Evolutionary conservation across 2,888 invertebrate species (phyloP).

Genomic region (Choreutis nemorana): DNA sequence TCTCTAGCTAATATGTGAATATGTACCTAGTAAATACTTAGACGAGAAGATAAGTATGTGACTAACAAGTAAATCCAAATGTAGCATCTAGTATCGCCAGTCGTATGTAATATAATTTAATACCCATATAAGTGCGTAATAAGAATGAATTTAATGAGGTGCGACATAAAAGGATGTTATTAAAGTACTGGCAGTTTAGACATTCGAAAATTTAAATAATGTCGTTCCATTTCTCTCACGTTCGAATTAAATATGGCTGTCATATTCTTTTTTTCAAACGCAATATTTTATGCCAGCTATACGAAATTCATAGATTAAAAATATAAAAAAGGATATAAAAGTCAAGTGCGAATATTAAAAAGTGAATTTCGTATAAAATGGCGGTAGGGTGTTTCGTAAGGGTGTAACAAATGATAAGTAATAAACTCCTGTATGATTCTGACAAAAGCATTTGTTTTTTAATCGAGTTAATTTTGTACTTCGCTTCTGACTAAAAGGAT

Average conservation of each 20-base stretch:
- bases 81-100: constrained; percentile 1
- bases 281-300: constrained; percentile 41
- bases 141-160: constrained; percentile 1
- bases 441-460: too few species aligned
- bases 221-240: constrained; percentile 24
- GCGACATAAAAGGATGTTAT: constrained; percentile 6
- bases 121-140: not conserved
- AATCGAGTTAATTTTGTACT: too few species aligned
- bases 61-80: not conserved
- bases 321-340: constrained; percentile 50
- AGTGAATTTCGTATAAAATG: constrained; percentile 32
- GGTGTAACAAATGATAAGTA: too few species aligned
- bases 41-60: not conserved
- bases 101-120: not conserved
- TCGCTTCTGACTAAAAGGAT: too few species aligned
- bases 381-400: too few species aligned
- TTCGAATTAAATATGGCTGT: constrained; percentile 35
- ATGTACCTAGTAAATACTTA: constrained; percentile 10
- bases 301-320: constrained; percentile 52
- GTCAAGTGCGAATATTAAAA: constrained; percentile 42
- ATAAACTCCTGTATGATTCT: too few species aligned
- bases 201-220: constrained; percentile 39
- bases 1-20: constrained; percentile 7
- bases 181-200: constrained; percentile 12
- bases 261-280: constrained; percentile 24